Conservation (phyloP, 1,140 invertebrate genomes). For the Rhizoglyphus robini region DNA sequence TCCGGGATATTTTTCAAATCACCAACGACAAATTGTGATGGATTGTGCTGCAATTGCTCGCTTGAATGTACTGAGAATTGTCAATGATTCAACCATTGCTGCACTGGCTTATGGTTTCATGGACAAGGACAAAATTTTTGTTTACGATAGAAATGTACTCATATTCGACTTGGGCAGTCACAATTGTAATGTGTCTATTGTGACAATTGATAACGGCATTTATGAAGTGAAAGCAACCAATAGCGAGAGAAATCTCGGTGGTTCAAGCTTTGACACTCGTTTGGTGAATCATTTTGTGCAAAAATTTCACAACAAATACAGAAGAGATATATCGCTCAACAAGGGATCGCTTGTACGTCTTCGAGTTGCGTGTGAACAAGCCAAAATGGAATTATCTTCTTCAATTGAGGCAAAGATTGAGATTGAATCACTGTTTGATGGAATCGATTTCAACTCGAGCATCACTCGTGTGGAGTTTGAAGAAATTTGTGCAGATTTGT, state of each 20-base stretch:
- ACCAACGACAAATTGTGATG: constrained; percentile 30
- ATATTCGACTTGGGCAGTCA: too few relatives aligned
- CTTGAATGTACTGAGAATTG: too few relatives aligned
- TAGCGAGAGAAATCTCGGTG: constrained; percentile 30
- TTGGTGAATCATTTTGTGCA: constrained; percentile 21
- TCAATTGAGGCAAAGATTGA: constrained; percentile 5
- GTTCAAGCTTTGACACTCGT: too few relatives aligned
- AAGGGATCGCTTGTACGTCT: background rate
- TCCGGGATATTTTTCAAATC: constrained; percentile 37
- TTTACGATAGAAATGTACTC: constrained; percentile 2
- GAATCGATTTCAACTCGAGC: constrained; percentile 29
- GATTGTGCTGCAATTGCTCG: constrained; percentile 23
- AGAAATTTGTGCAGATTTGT: constrained; percentile 25
- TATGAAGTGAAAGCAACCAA: constrained; percentile 24
- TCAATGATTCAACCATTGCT: too few relatives aligned
- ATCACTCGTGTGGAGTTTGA: constrained; percentile 26
- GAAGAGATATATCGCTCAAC: constrained; percentile 8
- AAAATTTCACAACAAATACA: constrained; percentile 18
- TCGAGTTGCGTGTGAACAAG: too few relatives aligned
- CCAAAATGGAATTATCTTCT: constrained; percentile 9
- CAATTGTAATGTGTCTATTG: constrained; percentile 24
- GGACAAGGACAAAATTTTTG: constrained; percentile 34
- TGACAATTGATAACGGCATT: constrained; percentile 19
- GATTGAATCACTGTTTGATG: background rate
- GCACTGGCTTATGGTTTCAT: too few relatives aligned